Evolutionary conservation across 2,888 invertebrate genomes (phyloP).

Genomic region (Pandemis corylana): DNA sequence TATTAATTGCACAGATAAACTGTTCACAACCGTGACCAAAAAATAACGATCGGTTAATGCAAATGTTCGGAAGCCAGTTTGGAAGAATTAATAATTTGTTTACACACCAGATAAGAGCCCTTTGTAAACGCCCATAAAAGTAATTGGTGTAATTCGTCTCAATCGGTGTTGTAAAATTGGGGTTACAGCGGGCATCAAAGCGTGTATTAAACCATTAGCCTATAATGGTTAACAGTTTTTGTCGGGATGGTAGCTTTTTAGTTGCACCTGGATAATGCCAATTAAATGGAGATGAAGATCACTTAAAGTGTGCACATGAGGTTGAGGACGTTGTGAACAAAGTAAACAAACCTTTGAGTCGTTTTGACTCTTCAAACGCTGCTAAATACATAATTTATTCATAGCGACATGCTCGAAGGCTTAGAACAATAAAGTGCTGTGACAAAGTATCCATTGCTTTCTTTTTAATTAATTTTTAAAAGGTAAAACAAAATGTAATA

Average conservation of each 20-base stretch:
- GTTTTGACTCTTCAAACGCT: too few species aligned
- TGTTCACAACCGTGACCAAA: slow-evolving; percentile 39
- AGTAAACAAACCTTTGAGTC: too few species aligned
- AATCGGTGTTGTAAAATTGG: slow-evolving; percentile 65
- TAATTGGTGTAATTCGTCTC: slow-evolving; percentile 77
- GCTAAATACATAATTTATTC: too few species aligned
- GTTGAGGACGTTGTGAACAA: too few species aligned
- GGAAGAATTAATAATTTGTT: slow-evolving; percentile 68
- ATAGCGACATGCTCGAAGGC: too few species aligned
- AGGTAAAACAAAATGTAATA: too few species aligned
- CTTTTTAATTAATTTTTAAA: too few species aligned
- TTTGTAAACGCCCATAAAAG: slow-evolving; percentile 68
- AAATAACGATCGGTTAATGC: slow-evolving; percentile 58
- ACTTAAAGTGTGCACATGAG: not conserved
- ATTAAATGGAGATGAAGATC: not conserved
- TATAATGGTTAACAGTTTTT: slow-evolving; percentile 56
- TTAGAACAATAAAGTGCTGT: too few species aligned
- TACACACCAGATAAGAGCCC: slow-evolving; percentile 65
- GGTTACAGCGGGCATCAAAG: slow-evolving; percentile 51
- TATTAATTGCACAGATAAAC: slow-evolving; percentile 39
- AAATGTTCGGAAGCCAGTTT: slow-evolving; percentile 59
- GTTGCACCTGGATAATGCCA: too few species aligned
- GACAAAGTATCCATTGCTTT: too few species aligned
- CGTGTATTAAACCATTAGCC: slow-evolving; percentile 53
- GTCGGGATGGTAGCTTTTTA: slow-evolving; percentile 42